phyloP scores from a whole-genome alignment of 2,888 invertebrate genomes.

The Cheilosia urbana region DNA sequence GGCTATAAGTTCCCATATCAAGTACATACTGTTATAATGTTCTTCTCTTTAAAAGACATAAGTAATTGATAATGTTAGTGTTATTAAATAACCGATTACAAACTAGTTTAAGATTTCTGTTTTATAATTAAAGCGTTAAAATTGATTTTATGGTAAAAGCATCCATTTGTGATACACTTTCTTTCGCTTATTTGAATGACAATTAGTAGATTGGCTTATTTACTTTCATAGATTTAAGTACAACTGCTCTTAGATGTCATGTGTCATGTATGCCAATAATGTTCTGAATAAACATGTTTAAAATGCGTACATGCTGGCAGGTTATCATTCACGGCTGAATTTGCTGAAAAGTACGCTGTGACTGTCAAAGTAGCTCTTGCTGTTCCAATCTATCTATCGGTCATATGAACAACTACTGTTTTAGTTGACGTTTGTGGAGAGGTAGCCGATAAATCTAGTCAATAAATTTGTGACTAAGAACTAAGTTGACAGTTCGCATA shows the following conservation, averaged over 20 bases:
- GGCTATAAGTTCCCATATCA: conserved; percentile 56
- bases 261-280: not conserved
- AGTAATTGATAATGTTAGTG: conserved; percentile 21
- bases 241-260: not conserved
- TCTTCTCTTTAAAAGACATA: conserved; percentile 32
- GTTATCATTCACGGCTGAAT: no score
- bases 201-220: conserved; percentile 3
- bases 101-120: conserved; percentile 18
- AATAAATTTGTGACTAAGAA: no score
- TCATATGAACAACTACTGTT: no score
- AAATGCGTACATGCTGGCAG: no score
- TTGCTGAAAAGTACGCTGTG: no score
- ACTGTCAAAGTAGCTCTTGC: no score
- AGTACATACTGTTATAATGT: conserved; percentile 25
- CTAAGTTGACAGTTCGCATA: no score
- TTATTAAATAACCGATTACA: conserved; percentile 51
- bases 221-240: conserved; percentile 12
- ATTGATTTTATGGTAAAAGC: not conserved
- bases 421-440: no score
- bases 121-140: not conserved
- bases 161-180: conserved; percentile 5
- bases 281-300: no score
- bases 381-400: no score
- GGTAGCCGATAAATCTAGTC: no score
- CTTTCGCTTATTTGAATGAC: conserved; percentile 9